A percentile compares a stretch with the other conserved stretches of the same genome.
These are phyloP conservation scores for Cryptocephalus primarius DNA, from an alignment of 2,888 invertebrate species.

Conservation along the genomic window DNA sequence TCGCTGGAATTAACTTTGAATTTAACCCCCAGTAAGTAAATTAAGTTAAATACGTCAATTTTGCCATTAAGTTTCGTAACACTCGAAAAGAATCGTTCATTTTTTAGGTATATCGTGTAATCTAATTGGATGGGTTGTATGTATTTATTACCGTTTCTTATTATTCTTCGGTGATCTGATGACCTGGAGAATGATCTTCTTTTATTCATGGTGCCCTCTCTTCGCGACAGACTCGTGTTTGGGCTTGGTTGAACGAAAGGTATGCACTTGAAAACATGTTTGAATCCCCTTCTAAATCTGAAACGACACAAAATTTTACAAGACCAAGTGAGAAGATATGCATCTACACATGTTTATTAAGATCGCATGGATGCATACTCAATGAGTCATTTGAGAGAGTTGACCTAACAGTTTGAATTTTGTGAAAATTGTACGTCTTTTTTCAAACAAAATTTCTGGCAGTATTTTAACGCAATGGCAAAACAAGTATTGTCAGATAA, in stretches of 20 bases:
- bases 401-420: too few relatives aligned
- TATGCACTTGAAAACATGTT: constrained; percentile 84
- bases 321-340: background rate
- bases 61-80: too few relatives aligned
- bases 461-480: too few relatives aligned
- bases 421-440: too few relatives aligned
- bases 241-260: constrained; percentile 46
- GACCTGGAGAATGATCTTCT: background rate
- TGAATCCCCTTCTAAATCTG: constrained; percentile 89
- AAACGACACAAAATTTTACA: constrained; percentile 14
- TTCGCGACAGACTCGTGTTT: background rate
- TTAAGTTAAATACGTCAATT: too few relatives aligned
- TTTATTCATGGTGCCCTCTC: background rate
- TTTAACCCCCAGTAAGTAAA: too few relatives aligned
- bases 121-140: too few relatives aligned
- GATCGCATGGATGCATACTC: background rate
- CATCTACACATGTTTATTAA: background rate
- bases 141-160: background rate
- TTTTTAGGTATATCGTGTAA: too few relatives aligned
- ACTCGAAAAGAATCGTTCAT: too few relatives aligned
- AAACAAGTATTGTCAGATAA: too few relatives aligned
- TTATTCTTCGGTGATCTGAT: background rate
- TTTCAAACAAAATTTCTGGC: too few relatives aligned
- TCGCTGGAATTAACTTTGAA: too few relatives aligned
- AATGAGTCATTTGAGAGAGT: background rate